phyloP scores from a whole-genome alignment of 1,140 invertebrate species.

The Paraescarpia echinospica region DNA sequence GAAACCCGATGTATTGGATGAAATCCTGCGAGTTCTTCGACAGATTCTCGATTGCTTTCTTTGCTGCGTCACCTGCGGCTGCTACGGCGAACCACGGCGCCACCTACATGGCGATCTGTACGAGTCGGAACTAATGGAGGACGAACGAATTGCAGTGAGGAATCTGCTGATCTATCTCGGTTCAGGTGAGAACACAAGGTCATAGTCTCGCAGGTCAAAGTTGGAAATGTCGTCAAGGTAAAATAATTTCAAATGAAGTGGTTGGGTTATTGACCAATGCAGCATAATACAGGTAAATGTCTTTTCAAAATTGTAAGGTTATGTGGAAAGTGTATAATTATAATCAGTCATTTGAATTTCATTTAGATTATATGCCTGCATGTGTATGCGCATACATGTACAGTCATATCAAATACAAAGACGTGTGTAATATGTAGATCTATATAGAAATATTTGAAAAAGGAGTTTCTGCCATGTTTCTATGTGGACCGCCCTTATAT shows the following conservation, averaged over 20 bases:
- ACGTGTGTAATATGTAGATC: too few relatives aligned
- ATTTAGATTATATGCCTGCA: too few relatives aligned
- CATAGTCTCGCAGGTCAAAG: background rate
- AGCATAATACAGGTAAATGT: background rate
- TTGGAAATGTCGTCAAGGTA: background rate
- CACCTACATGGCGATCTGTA: conserved; percentile 32
- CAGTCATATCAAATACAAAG: too few relatives aligned
- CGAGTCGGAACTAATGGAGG: conserved; percentile 37
- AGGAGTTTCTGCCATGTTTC: too few relatives aligned
- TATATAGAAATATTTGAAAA: too few relatives aligned
- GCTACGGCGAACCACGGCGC: conserved; percentile 27
- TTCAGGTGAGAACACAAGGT: conserved; percentile 31
- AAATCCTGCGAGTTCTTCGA: background rate
- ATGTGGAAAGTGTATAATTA: too few relatives aligned
- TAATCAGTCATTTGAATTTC: too few relatives aligned
- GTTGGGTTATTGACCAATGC: background rate
- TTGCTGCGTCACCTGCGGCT: conserved; percentile 36
- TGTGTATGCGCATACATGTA: too few relatives aligned
- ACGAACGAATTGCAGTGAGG: conserved; percentile 36
- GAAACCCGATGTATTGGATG: background rate
- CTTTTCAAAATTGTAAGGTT: too few relatives aligned
- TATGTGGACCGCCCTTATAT: too few relatives aligned
- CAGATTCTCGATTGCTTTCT: background rate
- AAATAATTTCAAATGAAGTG: background rate
- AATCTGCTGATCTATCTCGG: conserved; percentile 41